Percentiles rank a stretch among this genome's conserved stretches.
Conservation (phyloP, 2,888 invertebrate species). For the Diogma glabrata region DNA sequence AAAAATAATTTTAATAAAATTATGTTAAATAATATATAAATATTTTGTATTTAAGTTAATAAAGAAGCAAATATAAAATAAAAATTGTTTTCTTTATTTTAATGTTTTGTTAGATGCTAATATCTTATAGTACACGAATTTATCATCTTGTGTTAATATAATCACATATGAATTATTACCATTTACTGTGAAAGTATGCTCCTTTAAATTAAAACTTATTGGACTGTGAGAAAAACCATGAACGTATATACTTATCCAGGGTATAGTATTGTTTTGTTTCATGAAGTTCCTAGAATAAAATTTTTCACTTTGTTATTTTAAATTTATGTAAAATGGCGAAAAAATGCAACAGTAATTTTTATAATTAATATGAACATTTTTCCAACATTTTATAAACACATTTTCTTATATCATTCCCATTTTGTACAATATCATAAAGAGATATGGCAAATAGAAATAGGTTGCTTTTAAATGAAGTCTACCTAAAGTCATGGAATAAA, state of each 20-base stretch:
- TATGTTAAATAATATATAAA: not conserved
- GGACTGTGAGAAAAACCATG: constrained; percentile 46
- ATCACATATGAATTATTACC: constrained; percentile 41
- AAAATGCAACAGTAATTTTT: too few relatives aligned
- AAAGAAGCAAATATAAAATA: not conserved
- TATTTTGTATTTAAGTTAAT: not conserved
- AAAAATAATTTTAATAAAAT: constrained; percentile 4
- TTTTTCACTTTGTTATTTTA: too few relatives aligned
- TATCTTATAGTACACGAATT: constrained; percentile 17
- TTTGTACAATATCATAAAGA: too few relatives aligned
- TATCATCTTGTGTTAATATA: constrained; percentile 28
- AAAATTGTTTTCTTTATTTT: constrained; percentile 6
- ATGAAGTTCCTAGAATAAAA: constrained; percentile 26
- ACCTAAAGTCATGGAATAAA: too few relatives aligned
- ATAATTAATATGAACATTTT: too few relatives aligned
- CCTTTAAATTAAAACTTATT: constrained; percentile 37
- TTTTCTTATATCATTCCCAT: too few relatives aligned
- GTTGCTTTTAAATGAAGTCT: too few relatives aligned
- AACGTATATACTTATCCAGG: constrained; percentile 42
- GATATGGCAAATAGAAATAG: too few relatives aligned
- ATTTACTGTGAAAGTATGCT: constrained; percentile 38
- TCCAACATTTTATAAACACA: too few relatives aligned
- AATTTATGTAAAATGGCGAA: too few relatives aligned
- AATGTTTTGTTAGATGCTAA: constrained; percentile 14
- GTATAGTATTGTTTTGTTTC: constrained; percentile 23